Evolutionary conservation across 1,140 invertebrate species (phyloP), one percentile per base, ranked within the genome.

Genomic region (Philopotamus ludificatus): DNA sequence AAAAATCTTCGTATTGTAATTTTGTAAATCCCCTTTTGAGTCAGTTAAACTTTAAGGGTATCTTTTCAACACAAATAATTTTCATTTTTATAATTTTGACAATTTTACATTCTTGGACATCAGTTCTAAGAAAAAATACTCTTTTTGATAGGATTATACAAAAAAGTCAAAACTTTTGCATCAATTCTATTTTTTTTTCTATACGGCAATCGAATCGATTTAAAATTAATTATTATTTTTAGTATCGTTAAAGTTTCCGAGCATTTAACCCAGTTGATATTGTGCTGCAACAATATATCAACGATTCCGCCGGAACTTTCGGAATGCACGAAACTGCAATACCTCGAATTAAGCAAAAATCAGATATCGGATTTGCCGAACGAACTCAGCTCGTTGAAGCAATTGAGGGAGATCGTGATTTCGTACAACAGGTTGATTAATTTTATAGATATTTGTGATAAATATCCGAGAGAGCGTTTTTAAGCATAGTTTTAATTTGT

Each of bases 311-410:
- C 83, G 1, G 90, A 89, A 70, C 82, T 94, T 28, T 81, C 84
- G 41, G 73, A 79, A 55, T 91, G 86, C 64, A 75, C 73, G 1
- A 83, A 85, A 64, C 75, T 95, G 10, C 84, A 87, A 45, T 89
- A 80, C 71, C 74, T 94, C 10, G 89, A 94, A 78, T 75, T 94
- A 65, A 89, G 90, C 57, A 90, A 87, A 73, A 95, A 96, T 79
- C 75, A 79, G 28, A 76, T 96, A 12, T 71, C 75, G 1, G 82
- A 85, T 55, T 77, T 96, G 47, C 92, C 93, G 0, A 65, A 73
- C 0, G 87, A 86, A 71, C 77, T 94, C 44, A 76, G 81, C 9
- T 71, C 77, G 0, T 73, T 94, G 25, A 81, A 85, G 54, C 80
- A 84, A 57, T 73, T 96, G 45, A 83, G 90, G 71, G 92, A 95